Percentiles rank a stretch among this genome's conserved stretches.
phyloP scores from a whole-genome alignment of 2,888 invertebrate species.

The Leptura quadrifasciata region DNA sequence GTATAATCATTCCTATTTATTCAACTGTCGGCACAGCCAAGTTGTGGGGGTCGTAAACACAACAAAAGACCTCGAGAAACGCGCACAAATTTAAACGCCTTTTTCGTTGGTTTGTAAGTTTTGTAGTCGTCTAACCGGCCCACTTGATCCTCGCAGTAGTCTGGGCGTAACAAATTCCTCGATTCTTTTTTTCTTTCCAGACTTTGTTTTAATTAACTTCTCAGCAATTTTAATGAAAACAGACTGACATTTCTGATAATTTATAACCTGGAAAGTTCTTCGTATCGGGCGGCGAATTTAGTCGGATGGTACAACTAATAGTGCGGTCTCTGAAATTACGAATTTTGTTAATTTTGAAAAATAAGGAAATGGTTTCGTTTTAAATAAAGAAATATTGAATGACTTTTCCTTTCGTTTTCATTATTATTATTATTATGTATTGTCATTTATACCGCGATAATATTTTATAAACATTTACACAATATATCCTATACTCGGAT shows the following conservation, averaged over 20 bases:
- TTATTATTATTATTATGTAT: too few relatives aligned
- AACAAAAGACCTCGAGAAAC: neutral
- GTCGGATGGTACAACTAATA: neutral
- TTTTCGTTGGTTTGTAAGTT: constrained; percentile 35
- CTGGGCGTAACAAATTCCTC: constrained; percentile 40
- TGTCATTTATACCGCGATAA: too few relatives aligned
- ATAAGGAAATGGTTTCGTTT: too few relatives aligned
- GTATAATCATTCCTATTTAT: constrained; percentile 44
- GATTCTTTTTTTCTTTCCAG: constrained; percentile 29
- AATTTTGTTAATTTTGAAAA: too few relatives aligned
- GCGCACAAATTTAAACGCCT: constrained; percentile 26
- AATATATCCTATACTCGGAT: too few relatives aligned
- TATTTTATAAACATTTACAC: too few relatives aligned
- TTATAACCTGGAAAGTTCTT: constrained; percentile 25
- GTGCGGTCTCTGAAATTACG: too few relatives aligned
- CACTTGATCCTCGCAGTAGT: constrained; percentile 34
- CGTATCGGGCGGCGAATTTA: neutral
- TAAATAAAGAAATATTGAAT: too few relatives aligned
- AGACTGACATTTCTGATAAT: constrained; percentile 36
- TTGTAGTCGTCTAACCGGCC: constrained; percentile 34
- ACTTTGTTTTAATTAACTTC: constrained; percentile 43
- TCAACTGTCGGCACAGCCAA: constrained; percentile 31
- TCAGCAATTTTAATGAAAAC: constrained; percentile 36
- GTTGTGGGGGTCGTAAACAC: constrained; percentile 28
- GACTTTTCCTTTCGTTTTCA: too few relatives aligned